Percentiles rank a stretch among this genome's conserved stretches.
phyloP scores from a whole-genome alignment of 1,140 invertebrate genomes.

The Aphidius ervi region DNA sequence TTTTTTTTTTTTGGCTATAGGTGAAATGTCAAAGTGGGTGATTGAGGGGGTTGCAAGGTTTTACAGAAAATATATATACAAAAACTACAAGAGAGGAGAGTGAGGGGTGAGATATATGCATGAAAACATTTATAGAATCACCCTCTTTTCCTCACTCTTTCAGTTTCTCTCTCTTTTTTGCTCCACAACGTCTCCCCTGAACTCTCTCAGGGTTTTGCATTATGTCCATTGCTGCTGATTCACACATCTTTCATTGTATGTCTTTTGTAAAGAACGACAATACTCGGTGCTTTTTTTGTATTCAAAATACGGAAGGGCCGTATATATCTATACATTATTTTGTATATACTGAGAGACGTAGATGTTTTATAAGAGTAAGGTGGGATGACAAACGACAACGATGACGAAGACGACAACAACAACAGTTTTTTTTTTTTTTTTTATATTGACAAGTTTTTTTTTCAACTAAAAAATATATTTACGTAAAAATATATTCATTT shows the following conservation, averaged over 20 bases:
- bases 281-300: constrained; percentile 35
- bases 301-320: constrained; percentile 30
- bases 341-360: constrained; percentile 21
- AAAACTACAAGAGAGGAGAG: constrained; percentile 23
- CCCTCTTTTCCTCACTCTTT: background rate
- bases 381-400: constrained; percentile 16
- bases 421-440: constrained; percentile 2
- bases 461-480: background rate
- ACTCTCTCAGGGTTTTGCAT: constrained; percentile 42
- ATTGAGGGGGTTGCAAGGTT: no score
- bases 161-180: constrained; percentile 1
- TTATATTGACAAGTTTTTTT: background rate
- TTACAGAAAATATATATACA: constrained; percentile 24
- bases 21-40: no score
- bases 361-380: constrained; percentile 38
- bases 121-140: constrained; percentile 5
- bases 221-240: constrained; percentile 51
- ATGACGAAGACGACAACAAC: no score
- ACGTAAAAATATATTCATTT: background rate
- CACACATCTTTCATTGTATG: constrained; percentile 46
- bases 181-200: constrained; percentile 18
- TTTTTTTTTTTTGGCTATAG: no score
- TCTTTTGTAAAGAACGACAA: constrained; percentile 44
- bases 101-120: constrained; percentile 2
- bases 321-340: constrained; percentile 11